phyloP scores from a whole-genome alignment of 1,140 invertebrate genomes.

The Apis florea region DNA sequence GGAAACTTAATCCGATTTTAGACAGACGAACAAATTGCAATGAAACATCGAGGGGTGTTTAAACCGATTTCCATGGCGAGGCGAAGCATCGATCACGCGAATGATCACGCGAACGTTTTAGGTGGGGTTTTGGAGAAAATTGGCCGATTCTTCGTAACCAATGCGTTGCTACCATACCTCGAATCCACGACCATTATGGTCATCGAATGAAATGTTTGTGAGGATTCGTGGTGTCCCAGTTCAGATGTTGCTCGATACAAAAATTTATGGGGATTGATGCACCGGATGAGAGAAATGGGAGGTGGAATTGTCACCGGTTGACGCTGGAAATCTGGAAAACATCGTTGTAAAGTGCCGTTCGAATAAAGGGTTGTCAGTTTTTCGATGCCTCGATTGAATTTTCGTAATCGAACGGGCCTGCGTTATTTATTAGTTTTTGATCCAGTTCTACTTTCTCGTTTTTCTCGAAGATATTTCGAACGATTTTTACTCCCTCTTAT shows the following conservation, averaged over 20 bases:
- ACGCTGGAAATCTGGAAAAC: background rate
- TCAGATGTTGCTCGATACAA: background rate
- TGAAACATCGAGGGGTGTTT: conserved; percentile 10
- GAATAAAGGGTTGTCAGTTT: background rate
- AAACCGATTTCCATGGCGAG: conserved; percentile 22
- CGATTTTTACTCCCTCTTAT: too few species aligned
- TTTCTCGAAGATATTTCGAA: too few species aligned
- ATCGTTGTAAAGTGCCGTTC: too few species aligned
- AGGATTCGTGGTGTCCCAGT: background rate
- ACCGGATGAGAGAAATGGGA: background rate
- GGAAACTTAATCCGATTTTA: background rate
- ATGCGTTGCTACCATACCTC: background rate
- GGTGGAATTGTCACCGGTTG: background rate
- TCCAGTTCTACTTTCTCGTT: too few species aligned
- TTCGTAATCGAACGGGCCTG: background rate
- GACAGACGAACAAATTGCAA: conserved; percentile 9
- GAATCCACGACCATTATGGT: conserved; percentile 26
- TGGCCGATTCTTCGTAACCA: conserved; percentile 26
- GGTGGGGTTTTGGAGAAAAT: conserved; percentile 44
- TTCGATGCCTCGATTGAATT: background rate
- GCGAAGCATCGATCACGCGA: conserved; percentile 41
- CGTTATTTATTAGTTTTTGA: too few species aligned
- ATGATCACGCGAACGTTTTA: conserved; percentile 48
- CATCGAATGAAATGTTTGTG: background rate
- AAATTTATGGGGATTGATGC: conserved; percentile 3